Conservation (phyloP, 1,140 invertebrate genomes). For the Ceratina japonica region DNA sequence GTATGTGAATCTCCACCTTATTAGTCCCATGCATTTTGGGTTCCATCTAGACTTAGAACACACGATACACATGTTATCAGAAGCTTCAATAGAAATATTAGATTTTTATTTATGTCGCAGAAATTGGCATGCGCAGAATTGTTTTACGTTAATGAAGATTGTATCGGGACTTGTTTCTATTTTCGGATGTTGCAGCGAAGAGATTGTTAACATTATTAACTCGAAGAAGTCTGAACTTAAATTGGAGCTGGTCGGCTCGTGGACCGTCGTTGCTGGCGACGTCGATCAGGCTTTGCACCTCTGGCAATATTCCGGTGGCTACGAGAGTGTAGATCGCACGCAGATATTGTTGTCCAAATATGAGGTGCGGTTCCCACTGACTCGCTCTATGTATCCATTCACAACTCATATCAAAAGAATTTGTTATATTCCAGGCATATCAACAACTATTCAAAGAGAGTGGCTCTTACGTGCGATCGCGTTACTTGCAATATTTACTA, state of each 20-base stretch:
- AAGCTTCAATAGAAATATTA: slow-evolving; percentile 34
- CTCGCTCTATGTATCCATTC: no score
- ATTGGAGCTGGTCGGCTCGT: slow-evolving; percentile 90
- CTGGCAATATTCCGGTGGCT: slow-evolving; percentile 96
- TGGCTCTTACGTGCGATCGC: slow-evolving; percentile 90
- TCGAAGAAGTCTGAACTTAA: slow-evolving; percentile 85
- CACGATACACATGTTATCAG: no score
- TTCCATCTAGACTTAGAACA: background rate
- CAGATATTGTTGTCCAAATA: slow-evolving; percentile 87
- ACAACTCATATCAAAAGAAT: background rate
- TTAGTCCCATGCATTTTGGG: background rate
- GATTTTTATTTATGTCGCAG: slow-evolving; percentile 18
- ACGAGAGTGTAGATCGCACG: slow-evolving; percentile 91
- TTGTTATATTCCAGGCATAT: slow-evolving; percentile 84
- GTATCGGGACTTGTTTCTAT: slow-evolving; percentile 27
- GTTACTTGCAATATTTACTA: slow-evolving; percentile 95
- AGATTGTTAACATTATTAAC: slow-evolving; percentile 88
- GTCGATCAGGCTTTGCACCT: slow-evolving; percentile 97
- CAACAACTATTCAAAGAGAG: slow-evolving; percentile 88
- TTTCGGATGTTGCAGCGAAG: slow-evolving; percentile 83
- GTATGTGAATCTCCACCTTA: slow-evolving; percentile 83
- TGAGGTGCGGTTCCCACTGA: slow-evolving; percentile 78
- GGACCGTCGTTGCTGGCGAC: slow-evolving; percentile 96
- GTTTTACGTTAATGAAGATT: slow-evolving; percentile 31
- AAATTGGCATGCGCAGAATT: slow-evolving; percentile 22